phyloP scores from a whole-genome alignment of 2,113 vertebrate species.

The Notothenia rossii region DNA sequence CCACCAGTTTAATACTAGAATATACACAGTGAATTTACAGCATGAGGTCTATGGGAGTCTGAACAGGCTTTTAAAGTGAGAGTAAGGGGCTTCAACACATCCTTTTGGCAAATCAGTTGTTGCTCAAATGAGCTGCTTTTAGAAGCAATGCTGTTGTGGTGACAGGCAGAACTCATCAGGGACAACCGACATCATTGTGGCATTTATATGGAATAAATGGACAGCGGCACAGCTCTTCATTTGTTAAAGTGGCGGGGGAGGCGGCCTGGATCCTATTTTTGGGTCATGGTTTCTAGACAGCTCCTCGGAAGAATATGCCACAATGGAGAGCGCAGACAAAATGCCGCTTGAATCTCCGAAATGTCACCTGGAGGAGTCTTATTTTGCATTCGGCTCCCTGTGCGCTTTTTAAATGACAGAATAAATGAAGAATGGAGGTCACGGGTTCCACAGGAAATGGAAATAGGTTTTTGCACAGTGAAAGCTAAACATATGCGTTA shows the following conservation, averaged over 20 bases:
- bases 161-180: neutral
- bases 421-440: neutral
- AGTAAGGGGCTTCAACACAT: slow-evolving; percentile 7
- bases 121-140: slow-evolving; percentile 4
- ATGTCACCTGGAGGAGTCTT: slow-evolving; percentile 19
- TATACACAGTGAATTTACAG: slow-evolving; percentile 55
- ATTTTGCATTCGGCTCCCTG: slow-evolving; percentile 14
- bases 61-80: slow-evolving; percentile 11
- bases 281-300: slow-evolving; percentile 39
- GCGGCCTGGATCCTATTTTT: slow-evolving; percentile 53
- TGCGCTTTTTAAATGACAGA: slow-evolving; percentile 14
- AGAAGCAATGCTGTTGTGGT: neutral
- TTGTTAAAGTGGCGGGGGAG: slow-evolving; percentile 22
- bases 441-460: neutral
- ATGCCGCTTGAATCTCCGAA: slow-evolving; percentile 3
- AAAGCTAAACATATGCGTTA: neutral
- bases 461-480: slow-evolving; percentile 3
- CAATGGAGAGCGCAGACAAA: slow-evolving; percentile 26
- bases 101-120: neutral
- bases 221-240: slow-evolving; percentile 11
- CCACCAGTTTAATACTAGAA: slow-evolving; percentile 17
- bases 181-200: neutral
- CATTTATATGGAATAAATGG: slow-evolving; percentile 29
- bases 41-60: slow-evolving; percentile 15
- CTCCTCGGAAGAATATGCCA: slow-evolving; percentile 25